Percentiles rank a stretch among this genome's conserved stretches.
These are phyloP conservation scores for Eupithecia inturbata DNA, from an alignment of 2,888 invertebrate species.

Conservation along the genomic window DNA sequence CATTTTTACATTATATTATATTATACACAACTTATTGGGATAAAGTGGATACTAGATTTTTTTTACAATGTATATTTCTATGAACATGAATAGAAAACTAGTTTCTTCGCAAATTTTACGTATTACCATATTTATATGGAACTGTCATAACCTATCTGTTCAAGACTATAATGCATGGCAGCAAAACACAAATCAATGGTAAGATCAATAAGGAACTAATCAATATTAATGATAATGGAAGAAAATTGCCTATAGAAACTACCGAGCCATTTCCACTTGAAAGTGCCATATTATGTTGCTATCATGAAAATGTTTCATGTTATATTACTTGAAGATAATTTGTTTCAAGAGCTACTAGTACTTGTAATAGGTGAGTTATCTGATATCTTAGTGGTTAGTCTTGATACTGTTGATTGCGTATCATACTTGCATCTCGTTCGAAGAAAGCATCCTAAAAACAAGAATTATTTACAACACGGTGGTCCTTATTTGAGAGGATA, in stretches of 20 bases:
- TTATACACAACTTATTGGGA: too few species aligned
- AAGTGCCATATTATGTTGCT: slow-evolving; percentile 2
- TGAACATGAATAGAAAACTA: too few species aligned
- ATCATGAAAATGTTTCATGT: not conserved
- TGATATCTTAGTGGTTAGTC: not conserved
- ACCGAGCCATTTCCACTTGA: not conserved
- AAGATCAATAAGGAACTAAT: slow-evolving; percentile 31
- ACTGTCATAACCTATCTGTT: not conserved
- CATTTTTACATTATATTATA: too few species aligned
- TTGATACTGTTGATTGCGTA: not conserved
- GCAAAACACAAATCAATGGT: not conserved
- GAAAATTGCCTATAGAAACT: slow-evolving; percentile 3
- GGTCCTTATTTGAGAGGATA: too few species aligned
- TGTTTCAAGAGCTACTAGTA: slow-evolving; percentile 5
- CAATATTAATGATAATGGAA: slow-evolving; percentile 16
- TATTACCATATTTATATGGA: not conserved
- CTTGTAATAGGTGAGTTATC: slow-evolving; percentile 3
- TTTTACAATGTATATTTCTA: too few species aligned
- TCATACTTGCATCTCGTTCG: not conserved
- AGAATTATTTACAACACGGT: too few species aligned
- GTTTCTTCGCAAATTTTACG: not conserved
- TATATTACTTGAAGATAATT: not conserved
- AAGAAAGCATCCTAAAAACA: too few species aligned
- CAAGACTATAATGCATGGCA: not conserved
- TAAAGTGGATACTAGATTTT: too few species aligned